These are phyloP conservation scores for Echeneis naucrates DNA, from an alignment of 2,797 vertebrate species.

Conservation along the genomic window DNA sequence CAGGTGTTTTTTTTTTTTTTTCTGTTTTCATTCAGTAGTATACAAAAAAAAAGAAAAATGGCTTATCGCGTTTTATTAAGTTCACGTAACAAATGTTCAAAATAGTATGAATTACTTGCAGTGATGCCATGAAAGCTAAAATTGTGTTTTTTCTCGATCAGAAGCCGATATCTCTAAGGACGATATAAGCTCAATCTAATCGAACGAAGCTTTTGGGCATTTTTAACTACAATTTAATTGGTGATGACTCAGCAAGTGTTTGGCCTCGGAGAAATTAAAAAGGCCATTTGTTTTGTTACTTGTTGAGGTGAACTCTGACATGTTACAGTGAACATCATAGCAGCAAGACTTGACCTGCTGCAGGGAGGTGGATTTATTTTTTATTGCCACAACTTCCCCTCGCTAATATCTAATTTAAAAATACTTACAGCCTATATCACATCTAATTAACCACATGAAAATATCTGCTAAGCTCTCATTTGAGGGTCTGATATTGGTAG, in stretches of 20 bases:
- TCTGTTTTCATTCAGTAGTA: too few relatives aligned
- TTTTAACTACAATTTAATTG: not conserved
- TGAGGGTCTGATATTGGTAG: conserved; percentile 50
- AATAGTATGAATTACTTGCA: not conserved
- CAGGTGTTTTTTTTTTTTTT: too few relatives aligned
- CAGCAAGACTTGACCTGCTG: conserved; percentile 4
- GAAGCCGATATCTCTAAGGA: not conserved
- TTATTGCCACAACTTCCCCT: conserved; percentile 24
- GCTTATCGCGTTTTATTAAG: too few relatives aligned
- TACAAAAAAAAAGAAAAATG: too few relatives aligned
- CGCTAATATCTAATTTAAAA: conserved; percentile 45
- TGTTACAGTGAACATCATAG: not conserved
- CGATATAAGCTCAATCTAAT: not conserved
- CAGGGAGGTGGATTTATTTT: conserved; percentile 1
- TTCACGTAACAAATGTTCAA: not conserved
- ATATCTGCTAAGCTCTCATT: conserved; percentile 43
- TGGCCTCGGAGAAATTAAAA: conserved; percentile 21
- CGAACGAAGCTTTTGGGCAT: not conserved
- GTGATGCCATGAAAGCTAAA: not conserved
- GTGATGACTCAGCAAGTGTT: conserved; percentile 1
- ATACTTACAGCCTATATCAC: conserved; percentile 40
- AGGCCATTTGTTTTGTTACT: conserved; percentile 8
- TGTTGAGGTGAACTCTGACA: conserved; percentile 5
- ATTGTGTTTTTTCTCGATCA: not conserved
- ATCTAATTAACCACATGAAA: conserved; percentile 44